A percentile compares a stretch with the other conserved stretches of the same genome.
Evolutionary conservation across 2,797 vertebrate genomes (phyloP).

Genomic region (Crocodylus rhombifer): DNA sequence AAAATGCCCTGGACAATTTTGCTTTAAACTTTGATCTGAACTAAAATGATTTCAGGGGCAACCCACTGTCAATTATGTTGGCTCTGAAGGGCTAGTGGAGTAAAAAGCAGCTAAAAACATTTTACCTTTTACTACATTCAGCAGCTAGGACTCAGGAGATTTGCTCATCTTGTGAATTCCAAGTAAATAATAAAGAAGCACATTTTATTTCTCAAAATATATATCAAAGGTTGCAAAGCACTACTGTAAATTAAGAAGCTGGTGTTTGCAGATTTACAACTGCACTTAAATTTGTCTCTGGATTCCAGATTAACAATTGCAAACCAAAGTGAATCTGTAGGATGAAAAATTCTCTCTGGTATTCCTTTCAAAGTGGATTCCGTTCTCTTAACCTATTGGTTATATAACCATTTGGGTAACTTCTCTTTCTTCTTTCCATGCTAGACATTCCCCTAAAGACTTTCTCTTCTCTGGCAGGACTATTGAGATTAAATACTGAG

Average conservation of each 20-base stretch:
- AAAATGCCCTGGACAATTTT: background rate
- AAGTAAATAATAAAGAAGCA: background rate
- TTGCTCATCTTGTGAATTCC: background rate
- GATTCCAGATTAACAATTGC: background rate
- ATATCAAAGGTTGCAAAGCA: background rate
- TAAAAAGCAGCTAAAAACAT: background rate
- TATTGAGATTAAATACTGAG: background rate
- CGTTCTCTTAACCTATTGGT: background rate
- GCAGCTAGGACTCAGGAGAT: background rate
- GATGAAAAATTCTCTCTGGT: background rate
- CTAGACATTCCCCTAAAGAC: background rate
- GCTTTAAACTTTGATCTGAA: background rate
- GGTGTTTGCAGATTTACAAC: background rate
- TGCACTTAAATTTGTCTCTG: conserved; percentile 4
- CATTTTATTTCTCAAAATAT: background rate
- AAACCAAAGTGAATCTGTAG: background rate
- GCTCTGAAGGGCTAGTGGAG: background rate
- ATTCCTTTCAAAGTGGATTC: background rate
- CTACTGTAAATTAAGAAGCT: background rate
- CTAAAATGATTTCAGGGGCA: background rate
- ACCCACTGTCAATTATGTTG: background rate
- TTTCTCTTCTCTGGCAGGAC: background rate
- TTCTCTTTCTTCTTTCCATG: background rate
- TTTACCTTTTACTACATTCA: background rate
- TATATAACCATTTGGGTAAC: background rate